These are phyloP conservation scores for Mantis religiosa DNA, from an alignment of 2,888 invertebrate species.

Conservation along the genomic window DNA sequence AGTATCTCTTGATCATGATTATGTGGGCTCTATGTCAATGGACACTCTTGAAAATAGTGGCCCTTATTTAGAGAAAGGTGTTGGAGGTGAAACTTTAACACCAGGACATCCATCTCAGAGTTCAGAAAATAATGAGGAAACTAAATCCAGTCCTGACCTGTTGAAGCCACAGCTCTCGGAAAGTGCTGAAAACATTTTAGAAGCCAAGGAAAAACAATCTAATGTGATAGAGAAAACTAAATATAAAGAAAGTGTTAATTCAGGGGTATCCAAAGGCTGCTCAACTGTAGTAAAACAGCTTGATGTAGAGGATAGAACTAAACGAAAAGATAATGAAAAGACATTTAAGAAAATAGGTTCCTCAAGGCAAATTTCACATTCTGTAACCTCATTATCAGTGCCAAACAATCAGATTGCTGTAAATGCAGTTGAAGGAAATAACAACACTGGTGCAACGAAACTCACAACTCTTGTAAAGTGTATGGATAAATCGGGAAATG, in stretches of 20 bases:
- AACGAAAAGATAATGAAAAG: not conserved
- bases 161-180: not conserved
- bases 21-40: not conserved
- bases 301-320: not conserved
- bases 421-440: not conserved
- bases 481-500: constrained; percentile 20
- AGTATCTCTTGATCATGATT: not conserved
- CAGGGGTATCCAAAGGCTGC: not conserved
- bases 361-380: not conserved
- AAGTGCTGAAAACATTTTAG: not conserved
- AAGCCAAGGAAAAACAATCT: not conserved
- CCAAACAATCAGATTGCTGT: not conserved
- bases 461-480: constrained; percentile 23
- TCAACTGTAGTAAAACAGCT: not conserved
- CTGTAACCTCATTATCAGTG: not conserved
- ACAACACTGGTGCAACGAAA: not conserved
- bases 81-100: not conserved
- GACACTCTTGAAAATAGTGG: not conserved
- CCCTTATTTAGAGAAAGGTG: not conserved
- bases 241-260: not conserved
- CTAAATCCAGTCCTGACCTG: not conserved
- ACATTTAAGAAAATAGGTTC: not conserved
- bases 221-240: not conserved
- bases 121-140: not conserved
- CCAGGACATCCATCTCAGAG: not conserved